Percentiles rank a stretch among this genome's conserved stretches.
These are phyloP conservation scores for Drosophila malerkotliana DNA, from an alignment of 1,140 invertebrate species.

Conservation along the genomic window DNA sequence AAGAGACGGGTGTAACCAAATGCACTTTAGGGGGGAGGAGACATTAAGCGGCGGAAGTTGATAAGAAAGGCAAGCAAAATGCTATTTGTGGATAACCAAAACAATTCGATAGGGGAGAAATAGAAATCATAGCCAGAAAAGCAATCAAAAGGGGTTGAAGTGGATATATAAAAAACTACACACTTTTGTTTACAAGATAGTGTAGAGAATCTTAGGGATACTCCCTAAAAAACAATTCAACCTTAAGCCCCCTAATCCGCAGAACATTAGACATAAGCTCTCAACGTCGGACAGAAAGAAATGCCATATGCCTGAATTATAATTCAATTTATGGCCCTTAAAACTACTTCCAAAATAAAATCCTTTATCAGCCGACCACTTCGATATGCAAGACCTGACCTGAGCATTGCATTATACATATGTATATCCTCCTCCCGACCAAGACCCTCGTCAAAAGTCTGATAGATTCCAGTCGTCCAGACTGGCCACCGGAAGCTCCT, in stretches of 20 bases:
- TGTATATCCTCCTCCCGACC: slow-evolving; percentile 21
- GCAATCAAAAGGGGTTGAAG: too few relatives aligned
- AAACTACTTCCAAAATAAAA: slow-evolving; percentile 21
- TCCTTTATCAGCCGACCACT: slow-evolving; percentile 50
- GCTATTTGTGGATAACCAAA: slow-evolving; percentile 45
- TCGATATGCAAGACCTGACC: slow-evolving; percentile 51
- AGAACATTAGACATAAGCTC: slow-evolving; percentile 38
- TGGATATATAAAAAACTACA: too few relatives aligned
- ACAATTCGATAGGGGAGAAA: not conserved
- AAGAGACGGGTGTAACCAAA: not conserved
- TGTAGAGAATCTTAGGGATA: too few relatives aligned
- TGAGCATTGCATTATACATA: slow-evolving; percentile 29
- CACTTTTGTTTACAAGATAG: too few relatives aligned
- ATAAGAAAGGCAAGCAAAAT: slow-evolving; percentile 49
- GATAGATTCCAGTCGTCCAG: slow-evolving; percentile 40
- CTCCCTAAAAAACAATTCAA: slow-evolving; percentile 1
- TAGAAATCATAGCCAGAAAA: not conserved
- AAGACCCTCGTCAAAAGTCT: slow-evolving; percentile 47
- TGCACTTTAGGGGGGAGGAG: not conserved
- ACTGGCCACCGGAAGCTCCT: slow-evolving; percentile 55
- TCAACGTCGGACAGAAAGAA: slow-evolving; percentile 18
- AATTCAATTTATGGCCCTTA: slow-evolving; percentile 50
- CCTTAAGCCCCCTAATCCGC: slow-evolving; percentile 30
- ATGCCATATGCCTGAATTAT: slow-evolving; percentile 38
- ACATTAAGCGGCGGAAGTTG: slow-evolving; percentile 35